A percentile compares a stretch with the other conserved stretches of the same genome.
These are phyloP conservation scores for Lagocephalus sceleratus DNA, from an alignment of 2,797 vertebrate genomes.

Conservation along the genomic window DNA sequence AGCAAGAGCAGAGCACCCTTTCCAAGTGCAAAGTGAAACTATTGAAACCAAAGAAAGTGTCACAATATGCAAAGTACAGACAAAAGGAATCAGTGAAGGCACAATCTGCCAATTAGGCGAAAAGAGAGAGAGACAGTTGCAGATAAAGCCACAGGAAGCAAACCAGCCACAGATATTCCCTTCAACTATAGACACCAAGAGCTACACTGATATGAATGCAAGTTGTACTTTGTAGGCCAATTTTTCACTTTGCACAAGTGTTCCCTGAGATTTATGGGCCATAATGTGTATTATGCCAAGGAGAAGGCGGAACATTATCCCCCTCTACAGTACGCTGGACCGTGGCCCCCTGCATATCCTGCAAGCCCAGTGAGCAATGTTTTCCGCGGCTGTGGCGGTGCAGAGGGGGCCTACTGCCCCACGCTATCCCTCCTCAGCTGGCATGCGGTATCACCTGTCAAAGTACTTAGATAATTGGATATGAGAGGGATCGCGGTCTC, in stretches of 20 bases:
- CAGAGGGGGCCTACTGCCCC: constrained; percentile 54
- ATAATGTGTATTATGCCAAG: constrained; percentile 77
- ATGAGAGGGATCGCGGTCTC: constrained; percentile 68
- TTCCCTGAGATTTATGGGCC: constrained; percentile 70
- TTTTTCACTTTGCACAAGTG: constrained; percentile 57
- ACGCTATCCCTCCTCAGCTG: constrained; percentile 82
- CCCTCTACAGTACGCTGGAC: constrained; percentile 79
- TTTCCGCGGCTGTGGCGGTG: constrained; percentile 61
- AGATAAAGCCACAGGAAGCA: constrained; percentile 13
- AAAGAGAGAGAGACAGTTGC: constrained; percentile 11
- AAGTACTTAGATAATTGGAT: constrained; percentile 81
- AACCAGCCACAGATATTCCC: constrained; percentile 6
- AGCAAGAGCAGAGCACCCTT: constrained; percentile 3
- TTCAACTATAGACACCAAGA: background rate
- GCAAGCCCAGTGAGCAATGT: constrained; percentile 87
- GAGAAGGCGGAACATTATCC: constrained; percentile 81
- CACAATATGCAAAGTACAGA: too few species aligned
- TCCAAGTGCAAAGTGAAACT: background rate
- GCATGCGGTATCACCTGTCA: constrained; percentile 92
- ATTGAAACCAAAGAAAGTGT: too few species aligned
- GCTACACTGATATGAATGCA: constrained; percentile 22
- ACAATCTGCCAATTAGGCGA: too few species aligned
- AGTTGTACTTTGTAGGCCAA: constrained; percentile 34
- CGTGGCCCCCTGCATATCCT: constrained; percentile 82
- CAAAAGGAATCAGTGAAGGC: too few species aligned